A percentile compares a stretch with the other conserved stretches of the same genome.
These are phyloP conservation scores for Crotalus viridis DNA, from an alignment of 2,113 vertebrate species.

Conservation along the genomic window DNA sequence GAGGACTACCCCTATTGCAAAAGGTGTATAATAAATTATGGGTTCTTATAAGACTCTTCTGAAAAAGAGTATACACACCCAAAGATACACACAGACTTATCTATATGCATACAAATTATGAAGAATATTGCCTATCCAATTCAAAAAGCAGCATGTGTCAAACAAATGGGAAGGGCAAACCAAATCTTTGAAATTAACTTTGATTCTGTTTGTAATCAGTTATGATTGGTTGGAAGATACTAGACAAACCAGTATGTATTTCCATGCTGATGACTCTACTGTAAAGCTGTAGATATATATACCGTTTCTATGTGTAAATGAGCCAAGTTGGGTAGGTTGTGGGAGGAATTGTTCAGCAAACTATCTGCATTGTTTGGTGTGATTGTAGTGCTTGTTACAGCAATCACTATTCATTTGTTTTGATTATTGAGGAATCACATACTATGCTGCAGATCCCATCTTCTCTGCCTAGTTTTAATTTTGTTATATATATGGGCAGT, in stretches of 20 bases:
- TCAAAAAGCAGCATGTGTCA: not conserved
- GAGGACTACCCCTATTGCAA: not conserved
- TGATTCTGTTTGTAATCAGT: not conserved
- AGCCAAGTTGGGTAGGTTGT: not conserved
- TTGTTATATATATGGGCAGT: not conserved
- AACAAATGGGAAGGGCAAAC: not conserved
- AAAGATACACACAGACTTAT: too few species aligned
- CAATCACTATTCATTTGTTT: not conserved
- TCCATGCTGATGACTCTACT: not conserved
- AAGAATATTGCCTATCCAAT: not conserved
- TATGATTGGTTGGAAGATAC: not conserved
- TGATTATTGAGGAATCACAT: not conserved
- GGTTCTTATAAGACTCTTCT: not conserved
- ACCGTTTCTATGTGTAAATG: not conserved
- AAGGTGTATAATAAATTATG: not conserved
- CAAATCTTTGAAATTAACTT: not conserved
- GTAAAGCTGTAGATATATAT: not conserved
- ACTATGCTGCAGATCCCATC: not conserved
- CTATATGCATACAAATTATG: not conserved
- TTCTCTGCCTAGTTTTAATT: not conserved
- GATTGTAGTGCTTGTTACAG: not conserved
- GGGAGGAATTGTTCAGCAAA: not conserved
- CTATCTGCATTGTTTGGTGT: not conserved
- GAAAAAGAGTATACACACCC: not conserved
- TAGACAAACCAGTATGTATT: not conserved